Conservation (phyloP, 2,888 invertebrate genomes). For the Ischnura elegans region DNA sequence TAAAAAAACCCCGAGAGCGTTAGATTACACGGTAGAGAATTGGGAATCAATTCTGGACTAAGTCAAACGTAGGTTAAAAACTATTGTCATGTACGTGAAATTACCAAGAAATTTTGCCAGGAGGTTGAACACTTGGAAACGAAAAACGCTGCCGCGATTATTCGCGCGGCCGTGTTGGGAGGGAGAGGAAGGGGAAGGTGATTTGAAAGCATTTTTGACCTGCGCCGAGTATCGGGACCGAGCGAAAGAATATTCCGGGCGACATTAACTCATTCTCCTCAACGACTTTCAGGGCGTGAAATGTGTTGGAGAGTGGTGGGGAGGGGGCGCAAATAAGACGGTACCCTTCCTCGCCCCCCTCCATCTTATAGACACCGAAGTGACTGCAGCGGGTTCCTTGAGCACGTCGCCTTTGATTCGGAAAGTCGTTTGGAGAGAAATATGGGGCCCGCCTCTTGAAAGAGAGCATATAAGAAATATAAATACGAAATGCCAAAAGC, state of each 20-base stretch:
- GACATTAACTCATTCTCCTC: slow-evolving; percentile 14
- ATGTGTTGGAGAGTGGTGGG: not conserved
- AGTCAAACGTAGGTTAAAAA: no score
- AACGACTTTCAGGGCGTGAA: not conserved
- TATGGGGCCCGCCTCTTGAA: not conserved
- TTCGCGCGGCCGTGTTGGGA: no score
- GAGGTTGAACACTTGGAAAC: no score
- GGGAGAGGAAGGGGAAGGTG: slow-evolving; percentile 10
- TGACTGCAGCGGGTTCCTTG: not conserved
- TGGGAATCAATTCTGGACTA: no score
- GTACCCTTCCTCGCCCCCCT: not conserved
- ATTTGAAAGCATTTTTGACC: slow-evolving; percentile 7
- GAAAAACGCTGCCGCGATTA: no score
- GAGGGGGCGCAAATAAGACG: not conserved
- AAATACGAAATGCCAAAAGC: slow-evolving; percentile 15
- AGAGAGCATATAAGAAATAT: not conserved
- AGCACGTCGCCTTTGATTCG: not conserved
- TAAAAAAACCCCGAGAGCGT: no score
- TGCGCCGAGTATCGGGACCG: slow-evolving; percentile 1
- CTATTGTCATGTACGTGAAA: no score
- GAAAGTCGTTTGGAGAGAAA: not conserved
- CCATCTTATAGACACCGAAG: not conserved
- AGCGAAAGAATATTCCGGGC: slow-evolving; percentile 21
- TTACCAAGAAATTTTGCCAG: no score
- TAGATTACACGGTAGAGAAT: no score